Evolutionary conservation across 2,797 vertebrate genomes (phyloP), one percentile per base, ranked within the genome.

Genomic region (Mycteria americana): DNA sequence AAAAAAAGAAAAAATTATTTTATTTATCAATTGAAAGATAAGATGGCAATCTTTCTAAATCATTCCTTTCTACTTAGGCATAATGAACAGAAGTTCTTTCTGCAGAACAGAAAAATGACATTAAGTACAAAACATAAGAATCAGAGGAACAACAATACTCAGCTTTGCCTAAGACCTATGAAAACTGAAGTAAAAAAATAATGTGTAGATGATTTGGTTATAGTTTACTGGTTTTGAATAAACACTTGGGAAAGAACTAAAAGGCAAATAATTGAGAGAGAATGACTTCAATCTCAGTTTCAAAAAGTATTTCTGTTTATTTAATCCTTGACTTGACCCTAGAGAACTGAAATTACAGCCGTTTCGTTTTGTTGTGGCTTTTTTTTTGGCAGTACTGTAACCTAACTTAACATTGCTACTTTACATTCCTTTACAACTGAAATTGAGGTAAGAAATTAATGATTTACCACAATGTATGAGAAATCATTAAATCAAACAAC

Each of bases 1-100:
- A 64, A 50, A 62, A 92, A 91, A 74, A 72, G 17, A 91, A 93
- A 90, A 39, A 6, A 69, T 48, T 72, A n/a, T 43, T 62, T 64
- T 24, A 72, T n/a, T 63, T 73, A 78, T 46, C 21, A 67, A 33
- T 17, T 88, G n/a, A n/a, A 92, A 91, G 27, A 27, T 45, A 79
- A 69, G 16, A 77, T 19, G 14, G 41, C 23, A 63, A 62, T n/a
- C 35, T 77, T 89, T 56, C 57, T 48, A 88, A 93, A 76, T 22
- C 7, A 57, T 21, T 87, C 39, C 22, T 63, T 91, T 64, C 35
- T 64, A 56, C 53, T 67, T 56, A 39, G 31, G 21, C 48, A 72
- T 77, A 83, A 68, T 9, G 19, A 92, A 59, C 31, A 53, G 10
- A 80, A 82, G 19, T 30, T 56, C 43, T 41, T 9, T 7, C 6